Conservation (phyloP, 2,797 vertebrate genomes). For the Falco peregrinus region DNA sequence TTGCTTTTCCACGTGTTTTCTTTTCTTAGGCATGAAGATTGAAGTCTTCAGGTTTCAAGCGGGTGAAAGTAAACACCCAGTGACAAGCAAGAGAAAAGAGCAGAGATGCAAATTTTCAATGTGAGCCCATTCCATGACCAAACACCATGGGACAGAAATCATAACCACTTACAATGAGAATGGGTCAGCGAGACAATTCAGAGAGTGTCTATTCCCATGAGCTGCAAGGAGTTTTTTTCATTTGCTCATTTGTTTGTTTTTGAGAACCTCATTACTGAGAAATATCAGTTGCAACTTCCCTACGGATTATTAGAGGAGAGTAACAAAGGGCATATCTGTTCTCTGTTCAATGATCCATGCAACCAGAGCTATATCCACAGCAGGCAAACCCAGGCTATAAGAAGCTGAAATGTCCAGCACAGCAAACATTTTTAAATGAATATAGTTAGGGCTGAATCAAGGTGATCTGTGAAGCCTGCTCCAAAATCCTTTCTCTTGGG, state of each 20-base stretch:
- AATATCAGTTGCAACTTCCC: conserved; percentile 56
- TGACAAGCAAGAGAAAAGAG: neutral
- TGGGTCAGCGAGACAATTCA: conserved; percentile 1
- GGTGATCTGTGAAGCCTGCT: conserved; percentile 60
- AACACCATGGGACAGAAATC: neutral
- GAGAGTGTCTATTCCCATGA: neutral
- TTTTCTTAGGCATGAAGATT: neutral
- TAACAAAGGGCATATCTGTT: conserved; percentile 66
- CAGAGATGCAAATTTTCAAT: neutral
- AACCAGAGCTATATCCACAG: conserved; percentile 55
- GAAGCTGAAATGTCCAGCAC: conserved; percentile 55
- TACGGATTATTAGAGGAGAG: conserved; percentile 64
- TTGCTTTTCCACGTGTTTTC: neutral
- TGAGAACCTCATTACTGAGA: conserved; percentile 46
- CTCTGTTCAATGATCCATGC: conserved; percentile 72
- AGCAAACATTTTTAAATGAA: conserved; percentile 63
- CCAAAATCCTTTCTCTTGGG: conserved; percentile 30
- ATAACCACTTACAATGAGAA: neutral
- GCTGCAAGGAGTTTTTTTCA: neutral
- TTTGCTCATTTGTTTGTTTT: conserved; percentile 10
- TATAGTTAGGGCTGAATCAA: conserved; percentile 65
- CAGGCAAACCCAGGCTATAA: conserved; percentile 60
- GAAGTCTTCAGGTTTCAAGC: neutral
- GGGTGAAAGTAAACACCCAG: neutral
- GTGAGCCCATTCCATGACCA: neutral